Conservation (phyloP, 2,113 vertebrate species). For the Isurus oxyrinchus region DNA sequence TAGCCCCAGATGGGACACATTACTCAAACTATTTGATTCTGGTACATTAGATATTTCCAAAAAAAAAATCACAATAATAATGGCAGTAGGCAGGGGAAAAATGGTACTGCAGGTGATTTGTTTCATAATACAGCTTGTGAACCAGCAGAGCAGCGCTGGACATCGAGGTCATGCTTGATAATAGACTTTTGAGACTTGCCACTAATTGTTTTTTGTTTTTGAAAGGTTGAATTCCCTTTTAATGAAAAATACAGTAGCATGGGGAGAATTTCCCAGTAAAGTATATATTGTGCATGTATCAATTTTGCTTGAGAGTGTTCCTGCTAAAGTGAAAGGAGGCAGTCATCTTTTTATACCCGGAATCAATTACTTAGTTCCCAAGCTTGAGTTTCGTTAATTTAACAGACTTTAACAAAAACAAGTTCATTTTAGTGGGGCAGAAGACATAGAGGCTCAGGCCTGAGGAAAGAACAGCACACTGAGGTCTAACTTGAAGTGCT, state of each 20-base stretch:
- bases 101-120: not conserved
- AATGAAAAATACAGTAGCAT: not conserved
- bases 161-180: not conserved
- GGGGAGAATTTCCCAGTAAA: not conserved
- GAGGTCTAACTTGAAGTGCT: constrained; percentile 44
- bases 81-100: not conserved
- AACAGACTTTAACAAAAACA: not conserved
- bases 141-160: not conserved
- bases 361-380: not conserved
- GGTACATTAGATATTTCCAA: not conserved
- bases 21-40: not conserved
- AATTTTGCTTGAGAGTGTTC: not conserved
- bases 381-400: not conserved
- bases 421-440: not conserved
- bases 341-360: too few relatives aligned
- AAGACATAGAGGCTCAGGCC: not conserved
- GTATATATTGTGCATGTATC: not conserved
- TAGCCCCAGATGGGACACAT: not conserved
- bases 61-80: not conserved
- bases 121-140: not conserved
- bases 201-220: not conserved
- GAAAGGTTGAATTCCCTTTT: not conserved
- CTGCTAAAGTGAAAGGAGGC: not conserved
- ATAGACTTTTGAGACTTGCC: not conserved
- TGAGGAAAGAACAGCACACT: constrained; percentile 10